Evolutionary conservation across 2,888 invertebrate species (phyloP), one percentile per base, ranked within the genome.

Genomic region (Pinctada fucata): DNA sequence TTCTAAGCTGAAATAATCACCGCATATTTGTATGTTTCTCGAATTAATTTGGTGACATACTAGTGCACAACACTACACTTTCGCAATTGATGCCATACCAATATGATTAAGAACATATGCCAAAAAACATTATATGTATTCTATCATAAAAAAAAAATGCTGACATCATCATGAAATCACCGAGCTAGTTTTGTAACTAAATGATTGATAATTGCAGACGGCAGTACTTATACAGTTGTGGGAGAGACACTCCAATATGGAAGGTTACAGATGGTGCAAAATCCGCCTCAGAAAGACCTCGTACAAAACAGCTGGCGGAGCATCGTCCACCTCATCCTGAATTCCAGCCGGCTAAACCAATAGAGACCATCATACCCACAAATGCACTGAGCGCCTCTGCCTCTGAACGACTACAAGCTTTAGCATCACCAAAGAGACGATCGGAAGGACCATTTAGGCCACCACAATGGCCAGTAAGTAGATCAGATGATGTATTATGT

Each of bases 401-500:
- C 3, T 79, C 88, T 0, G 87, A 86, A 16, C 72, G 90, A 47
- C 48, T 89, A 4, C 81, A 87, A 10, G 63, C 74, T 6, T 82
- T 91, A 16, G 84, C 91, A 6, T 81, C 81, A 13, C 88, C 91
- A 6, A 90, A 89, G 77, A 72, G 80, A 13, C 80, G 89, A 80
- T 78, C 84, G 2, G 87, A 87, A 6, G 90, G 90, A 16, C 90
- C 88, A 2, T 91, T 88, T 74, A 84, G 90, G 69, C 83, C 86
- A 51, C 87, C 91, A 4, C 71, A 83, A 70, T 91, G 91, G 91
- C 84, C 84, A 65, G 91, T 91, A 78, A 82, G 87, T 84, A 45
- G 47, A 10, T 58, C 31, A 31, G 31, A 31, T 31, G 31, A 31
- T 31, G 31, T 31, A 31, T 31, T 31, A 31, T 31, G 31, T 31